phyloP scores from a whole-genome alignment of 2,113 vertebrate genomes.

The Megalops atlanticus region DNA sequence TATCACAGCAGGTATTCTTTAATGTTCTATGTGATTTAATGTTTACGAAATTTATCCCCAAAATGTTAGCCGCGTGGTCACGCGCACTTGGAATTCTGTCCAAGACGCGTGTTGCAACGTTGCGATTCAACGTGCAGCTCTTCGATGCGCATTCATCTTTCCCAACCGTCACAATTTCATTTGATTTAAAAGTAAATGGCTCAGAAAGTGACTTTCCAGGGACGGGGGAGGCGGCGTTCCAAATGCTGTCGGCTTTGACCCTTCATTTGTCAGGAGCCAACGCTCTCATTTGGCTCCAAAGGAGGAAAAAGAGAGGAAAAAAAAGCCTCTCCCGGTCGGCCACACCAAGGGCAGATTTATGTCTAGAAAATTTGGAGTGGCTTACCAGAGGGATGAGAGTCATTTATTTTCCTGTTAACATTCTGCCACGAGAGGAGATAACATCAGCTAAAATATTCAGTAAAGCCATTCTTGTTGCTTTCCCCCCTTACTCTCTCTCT shows the following conservation, averaged over 20 bases:
- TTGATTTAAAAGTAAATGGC: constrained; percentile 41
- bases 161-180: constrained; percentile 1
- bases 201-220: constrained; percentile 41
- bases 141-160: constrained; percentile 15
- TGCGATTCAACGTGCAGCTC: constrained; percentile 7
- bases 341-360: constrained; percentile 80
- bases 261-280: constrained; percentile 66
- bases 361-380: constrained; percentile 80
- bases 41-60: background rate
- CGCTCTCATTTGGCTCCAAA: constrained; percentile 68
- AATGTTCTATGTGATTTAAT: background rate
- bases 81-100: constrained; percentile 23
- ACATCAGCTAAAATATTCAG: constrained; percentile 84
- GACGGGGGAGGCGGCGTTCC: constrained; percentile 28
- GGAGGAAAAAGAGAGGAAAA: constrained; percentile 34
- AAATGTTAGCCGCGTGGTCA: constrained; percentile 27
- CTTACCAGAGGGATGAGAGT: constrained; percentile 80
- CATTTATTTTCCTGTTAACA: constrained; percentile 86
- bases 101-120: constrained; percentile 24
- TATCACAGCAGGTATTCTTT: background rate
- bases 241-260: constrained; percentile 60
- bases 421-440: constrained; percentile 83
- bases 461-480: constrained; percentile 67
- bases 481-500: constrained; percentile 45
- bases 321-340: constrained; percentile 69